Evolutionary conservation across 2,888 invertebrate species (phyloP), one percentile per base, ranked within the genome.

Genomic region (Calameuta filiformis): DNA sequence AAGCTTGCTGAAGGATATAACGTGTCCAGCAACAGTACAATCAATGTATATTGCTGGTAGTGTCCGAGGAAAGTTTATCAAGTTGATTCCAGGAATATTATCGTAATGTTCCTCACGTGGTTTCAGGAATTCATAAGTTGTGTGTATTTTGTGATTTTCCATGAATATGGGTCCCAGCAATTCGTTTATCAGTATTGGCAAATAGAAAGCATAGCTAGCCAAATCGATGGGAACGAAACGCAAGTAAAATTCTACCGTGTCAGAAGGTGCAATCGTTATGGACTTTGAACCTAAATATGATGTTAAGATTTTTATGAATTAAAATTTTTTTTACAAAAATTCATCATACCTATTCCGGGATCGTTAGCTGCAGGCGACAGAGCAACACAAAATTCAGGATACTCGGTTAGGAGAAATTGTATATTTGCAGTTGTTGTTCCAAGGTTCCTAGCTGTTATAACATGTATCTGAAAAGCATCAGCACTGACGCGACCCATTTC

Each of bases 111-210:
- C 12, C 68, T 83, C 80, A 15, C 79, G 76, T 12, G 73, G 71
- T 56, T 82, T 81, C 31, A 87, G 68, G 76, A 85, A 88, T 35
- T 83, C 81, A 1, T 31, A 68, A 0, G 89, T 79, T 76, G 78
- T 81, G 15, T 77, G 76, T 1, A 85, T 83, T n/a, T 81, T 84
- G 0, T 81, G 86, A 73, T 85, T 89, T 84, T 85, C 90, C 79
- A 87, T 75, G 82, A 90, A 83, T 9, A 93, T 92, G 11, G 95
- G 94, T 0, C 94, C 95, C 75, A 95, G 83, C 71, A 94, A 87
- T 76, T 92, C 92, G 84, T 95, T 95, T 31, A 95, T 90, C 84
- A 93, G 91, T 79, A 94, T 92, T 0, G 95, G 95, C 76, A 95
- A 90, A 83, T 92, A 93, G 88, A 94, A 93, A 76, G 93, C 93